Evolutionary conservation across 2,797 vertebrate genomes (phyloP).

Genomic region (Pseudocheirus occidentalis): DNA sequence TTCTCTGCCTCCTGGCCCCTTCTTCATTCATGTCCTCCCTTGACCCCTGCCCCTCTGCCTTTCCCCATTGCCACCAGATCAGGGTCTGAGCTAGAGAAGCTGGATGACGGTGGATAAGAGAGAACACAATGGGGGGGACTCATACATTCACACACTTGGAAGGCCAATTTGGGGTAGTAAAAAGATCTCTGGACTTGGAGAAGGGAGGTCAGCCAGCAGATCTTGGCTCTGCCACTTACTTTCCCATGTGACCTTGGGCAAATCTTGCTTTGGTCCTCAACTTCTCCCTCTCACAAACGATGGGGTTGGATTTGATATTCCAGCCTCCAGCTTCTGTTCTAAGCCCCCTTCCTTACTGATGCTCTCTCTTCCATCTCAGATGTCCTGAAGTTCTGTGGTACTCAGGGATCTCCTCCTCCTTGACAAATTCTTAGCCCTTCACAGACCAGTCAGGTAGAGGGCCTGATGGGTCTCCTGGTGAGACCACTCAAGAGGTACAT

Average conservation of each 20-base stretch:
- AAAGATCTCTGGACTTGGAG: not conserved
- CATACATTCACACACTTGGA: conserved; percentile 29
- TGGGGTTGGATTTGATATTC: no score
- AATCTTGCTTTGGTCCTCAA: not conserved
- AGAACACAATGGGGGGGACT: conserved; percentile 51
- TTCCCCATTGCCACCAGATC: not conserved
- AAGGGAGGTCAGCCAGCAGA: not conserved
- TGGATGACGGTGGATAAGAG: conserved; percentile 6
- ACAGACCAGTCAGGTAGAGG: not conserved
- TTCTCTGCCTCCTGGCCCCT: not conserved
- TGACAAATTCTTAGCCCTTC: not conserved
- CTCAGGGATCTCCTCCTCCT: not conserved
- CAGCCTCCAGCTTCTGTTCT: not conserved
- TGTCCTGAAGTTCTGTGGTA: not conserved
- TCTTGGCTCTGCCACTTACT: not conserved
- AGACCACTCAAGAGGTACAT: not conserved
- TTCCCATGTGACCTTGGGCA: not conserved
- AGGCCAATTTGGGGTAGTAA: not conserved
- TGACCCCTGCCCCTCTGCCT: conserved; percentile 1
- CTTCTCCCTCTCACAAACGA: not conserved
- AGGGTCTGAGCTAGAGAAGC: not conserved
- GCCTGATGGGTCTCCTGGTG: not conserved
- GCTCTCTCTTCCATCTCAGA: not conserved
- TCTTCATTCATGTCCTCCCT: not conserved
- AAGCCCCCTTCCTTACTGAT: not conserved